Conservation (phyloP, 2,113 vertebrate species). For the Martes martes region DNA sequence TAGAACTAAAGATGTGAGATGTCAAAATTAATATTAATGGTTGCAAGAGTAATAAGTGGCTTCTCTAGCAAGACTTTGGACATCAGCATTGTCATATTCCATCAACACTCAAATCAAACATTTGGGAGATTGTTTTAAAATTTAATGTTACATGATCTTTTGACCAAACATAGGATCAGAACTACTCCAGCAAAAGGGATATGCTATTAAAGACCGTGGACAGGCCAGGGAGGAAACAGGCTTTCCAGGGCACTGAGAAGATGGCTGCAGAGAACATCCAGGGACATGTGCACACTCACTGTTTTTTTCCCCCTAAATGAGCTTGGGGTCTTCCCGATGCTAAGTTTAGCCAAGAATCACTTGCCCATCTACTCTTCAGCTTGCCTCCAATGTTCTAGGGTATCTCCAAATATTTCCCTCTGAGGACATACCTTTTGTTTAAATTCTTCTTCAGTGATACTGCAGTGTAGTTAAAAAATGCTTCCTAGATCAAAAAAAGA, state of each 20-base stretch:
- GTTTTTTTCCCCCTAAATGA: not conserved
- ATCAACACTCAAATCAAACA: not conserved
- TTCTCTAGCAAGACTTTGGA: not conserved
- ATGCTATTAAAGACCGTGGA: not conserved
- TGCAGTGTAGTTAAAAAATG: not conserved
- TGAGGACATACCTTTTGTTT: not conserved
- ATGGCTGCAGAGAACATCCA: not conserved
- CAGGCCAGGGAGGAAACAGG: not conserved
- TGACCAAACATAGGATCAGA: not conserved
- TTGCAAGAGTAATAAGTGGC: not conserved
- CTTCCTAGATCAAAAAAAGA: not conserved
- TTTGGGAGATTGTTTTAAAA: slow-evolving; percentile 15
- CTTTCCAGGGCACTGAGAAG: not conserved
- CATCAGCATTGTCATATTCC: not conserved
- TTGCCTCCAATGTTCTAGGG: not conserved
- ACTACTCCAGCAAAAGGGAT: not conserved
- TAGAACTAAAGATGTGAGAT: not conserved
- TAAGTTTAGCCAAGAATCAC: slow-evolving; percentile 8
- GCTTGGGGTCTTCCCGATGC: not conserved
- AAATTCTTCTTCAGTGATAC: not conserved
- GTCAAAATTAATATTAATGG: not conserved
- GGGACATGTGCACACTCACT: not conserved
- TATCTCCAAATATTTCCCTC: slow-evolving; percentile 37
- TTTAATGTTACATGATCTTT: not conserved
- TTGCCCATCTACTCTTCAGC: not conserved